phyloP scores from a whole-genome alignment of 2,888 invertebrate species.

The Chymomyza fuscimana region DNA sequence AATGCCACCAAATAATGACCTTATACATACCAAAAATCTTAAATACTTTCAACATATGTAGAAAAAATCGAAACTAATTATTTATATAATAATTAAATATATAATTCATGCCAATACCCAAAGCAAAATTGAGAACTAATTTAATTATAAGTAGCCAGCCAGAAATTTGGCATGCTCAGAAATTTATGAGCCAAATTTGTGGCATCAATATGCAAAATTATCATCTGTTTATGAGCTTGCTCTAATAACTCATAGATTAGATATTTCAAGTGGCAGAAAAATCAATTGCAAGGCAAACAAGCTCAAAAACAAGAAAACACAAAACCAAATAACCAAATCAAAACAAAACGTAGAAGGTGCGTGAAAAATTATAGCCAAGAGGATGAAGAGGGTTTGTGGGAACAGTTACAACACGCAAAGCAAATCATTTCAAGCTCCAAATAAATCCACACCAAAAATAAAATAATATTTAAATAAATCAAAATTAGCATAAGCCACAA shows the following conservation, averaged over 20 bases:
- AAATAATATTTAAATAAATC: conserved; percentile 59
- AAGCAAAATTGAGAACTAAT: not conserved
- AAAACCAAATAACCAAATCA: conserved; percentile 21
- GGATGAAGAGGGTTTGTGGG: not conserved
- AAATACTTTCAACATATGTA: no score
- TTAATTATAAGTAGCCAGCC: not conserved
- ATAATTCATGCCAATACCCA: not conserved
- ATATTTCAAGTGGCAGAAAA: not conserved
- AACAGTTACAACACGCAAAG: not conserved
- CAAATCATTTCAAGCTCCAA: conserved; percentile 13
- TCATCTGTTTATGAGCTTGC: not conserved
- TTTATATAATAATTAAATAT: no score
- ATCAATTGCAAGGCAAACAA: conserved; percentile 21
- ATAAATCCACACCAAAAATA: conserved; percentile 30
- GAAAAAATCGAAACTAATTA: no score
- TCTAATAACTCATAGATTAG: not conserved
- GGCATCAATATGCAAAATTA: not conserved
- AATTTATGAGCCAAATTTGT: not conserved
- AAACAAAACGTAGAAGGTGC: not conserved
- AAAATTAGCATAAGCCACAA: conserved; percentile 51
- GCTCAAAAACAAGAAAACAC: conserved; percentile 11
- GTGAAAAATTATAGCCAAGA: not conserved
- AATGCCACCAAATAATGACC: no score
- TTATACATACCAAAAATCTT: no score
- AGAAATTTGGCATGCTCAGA: not conserved